A percentile compares a stretch with the other conserved stretches of the same genome.
Evolutionary conservation across 2,113 vertebrate genomes (phyloP).

Genomic region (Leptodactylus fuscus): DNA sequence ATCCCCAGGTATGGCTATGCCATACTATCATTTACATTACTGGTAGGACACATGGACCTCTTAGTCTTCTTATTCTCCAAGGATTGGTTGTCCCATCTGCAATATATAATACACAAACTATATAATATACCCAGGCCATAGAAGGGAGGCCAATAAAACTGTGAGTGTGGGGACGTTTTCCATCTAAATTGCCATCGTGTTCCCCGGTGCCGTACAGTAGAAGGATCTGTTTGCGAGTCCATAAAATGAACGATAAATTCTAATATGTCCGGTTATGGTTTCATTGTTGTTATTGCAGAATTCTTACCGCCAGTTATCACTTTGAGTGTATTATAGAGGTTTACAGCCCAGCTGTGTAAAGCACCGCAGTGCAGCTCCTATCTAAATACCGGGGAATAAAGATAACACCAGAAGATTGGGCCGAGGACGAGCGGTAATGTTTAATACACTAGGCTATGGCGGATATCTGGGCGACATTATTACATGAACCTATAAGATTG

Average conservation of each 20-base stretch:
- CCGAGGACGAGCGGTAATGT: neutral
- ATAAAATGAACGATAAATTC: slow-evolving; percentile 24
- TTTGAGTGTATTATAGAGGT: neutral
- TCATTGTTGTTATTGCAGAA: slow-evolving; percentile 37
- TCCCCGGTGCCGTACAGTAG: neutral
- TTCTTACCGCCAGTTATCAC: slow-evolving; percentile 1
- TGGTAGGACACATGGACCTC: too few species aligned
- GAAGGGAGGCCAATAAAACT: too few species aligned
- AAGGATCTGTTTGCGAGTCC: neutral
- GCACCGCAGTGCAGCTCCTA: neutral
- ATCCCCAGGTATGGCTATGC: too few species aligned
- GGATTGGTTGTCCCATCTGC: too few species aligned
- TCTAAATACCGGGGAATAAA: slow-evolving; percentile 4
- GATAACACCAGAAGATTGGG: slow-evolving; percentile 2
- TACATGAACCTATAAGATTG: neutral
- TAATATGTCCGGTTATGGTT: slow-evolving; percentile 4
- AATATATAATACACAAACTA: too few species aligned
- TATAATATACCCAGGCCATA: too few species aligned
- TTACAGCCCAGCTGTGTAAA: slow-evolving; percentile 11
- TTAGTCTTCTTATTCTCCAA: too few species aligned
- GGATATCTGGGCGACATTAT: neutral
- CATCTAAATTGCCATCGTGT: neutral
- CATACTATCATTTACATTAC: too few species aligned
- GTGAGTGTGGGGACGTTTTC: neutral
- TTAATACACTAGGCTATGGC: neutral